Conservation (phyloP, 1,140 invertebrate species). For the Drosophila insularis region DNA sequence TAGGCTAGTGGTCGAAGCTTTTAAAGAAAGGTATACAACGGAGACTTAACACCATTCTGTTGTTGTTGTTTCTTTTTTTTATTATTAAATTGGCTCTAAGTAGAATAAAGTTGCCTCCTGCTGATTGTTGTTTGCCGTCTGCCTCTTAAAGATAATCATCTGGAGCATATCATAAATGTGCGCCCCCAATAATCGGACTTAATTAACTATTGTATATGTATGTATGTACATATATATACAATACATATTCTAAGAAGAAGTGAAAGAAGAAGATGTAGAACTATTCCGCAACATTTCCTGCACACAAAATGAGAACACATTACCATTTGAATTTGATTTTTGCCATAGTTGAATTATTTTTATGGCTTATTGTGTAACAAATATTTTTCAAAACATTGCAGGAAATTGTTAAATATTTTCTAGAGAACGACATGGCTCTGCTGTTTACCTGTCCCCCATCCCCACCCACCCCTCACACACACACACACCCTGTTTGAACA, state of each 20-base stretch:
- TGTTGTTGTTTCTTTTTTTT: no score
- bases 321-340: not conserved
- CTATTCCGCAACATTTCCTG: not conserved
- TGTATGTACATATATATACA: no score
- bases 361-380: not conserved
- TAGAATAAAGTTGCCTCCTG: no score
- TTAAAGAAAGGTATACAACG: no score
- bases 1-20: no score
- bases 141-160: not conserved
- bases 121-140: no score
- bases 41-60: no score
- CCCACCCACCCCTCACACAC: not conserved
- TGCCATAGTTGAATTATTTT: conserved; percentile 1
- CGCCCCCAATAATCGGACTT: not conserved
- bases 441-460: not conserved
- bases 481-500: not conserved
- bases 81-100: no score
- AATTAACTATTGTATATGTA: conserved; percentile 2
- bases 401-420: conserved; percentile 6
- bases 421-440: not conserved
- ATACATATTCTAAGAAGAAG: no score
- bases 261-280: not conserved
- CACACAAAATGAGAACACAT: not conserved
- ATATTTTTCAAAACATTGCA: not conserved
- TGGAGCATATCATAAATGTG: conserved; percentile 2